Conservation (phyloP, 2,113 vertebrate species). For the Siniperca knerii region DNA sequence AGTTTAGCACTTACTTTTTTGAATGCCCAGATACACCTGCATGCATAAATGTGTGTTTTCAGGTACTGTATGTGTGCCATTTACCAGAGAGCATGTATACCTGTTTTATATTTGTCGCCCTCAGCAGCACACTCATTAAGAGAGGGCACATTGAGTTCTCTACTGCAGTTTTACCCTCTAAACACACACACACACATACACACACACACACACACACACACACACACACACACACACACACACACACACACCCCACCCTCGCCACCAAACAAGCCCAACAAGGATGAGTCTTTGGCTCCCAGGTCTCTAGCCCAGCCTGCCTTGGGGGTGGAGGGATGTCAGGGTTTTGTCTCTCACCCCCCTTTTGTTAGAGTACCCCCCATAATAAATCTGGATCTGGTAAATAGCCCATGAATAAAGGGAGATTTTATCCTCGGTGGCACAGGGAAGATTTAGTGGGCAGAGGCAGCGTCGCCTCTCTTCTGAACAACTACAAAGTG, state of each 20-base stretch:
- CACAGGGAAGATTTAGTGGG: conserved; percentile 83
- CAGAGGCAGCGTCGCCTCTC: conserved; percentile 79
- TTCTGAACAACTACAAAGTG: conserved; percentile 84
- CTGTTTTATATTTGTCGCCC: conserved; percentile 4
- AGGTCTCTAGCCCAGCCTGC: conserved; percentile 62
- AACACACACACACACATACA: conserved; percentile 2
- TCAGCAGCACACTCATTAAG: conserved; percentile 22
- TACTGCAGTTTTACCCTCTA: conserved; percentile 30
- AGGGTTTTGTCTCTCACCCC: conserved; percentile 65
- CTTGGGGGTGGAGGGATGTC: conserved; percentile 43
- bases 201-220: not conserved
- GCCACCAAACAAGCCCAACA: conserved; percentile 44
- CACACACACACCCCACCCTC: not conserved
- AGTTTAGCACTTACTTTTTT: conserved; percentile 4
- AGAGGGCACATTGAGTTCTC: conserved; percentile 23
- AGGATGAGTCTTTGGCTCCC: conserved; percentile 64
- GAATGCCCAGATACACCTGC: not conserved
- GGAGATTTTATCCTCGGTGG: conserved; percentile 84
- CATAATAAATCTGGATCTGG: conserved; percentile 85
- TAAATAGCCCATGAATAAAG: conserved; percentile 87
- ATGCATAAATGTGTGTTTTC: not conserved
- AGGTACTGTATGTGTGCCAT: not conserved
- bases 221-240: not conserved
- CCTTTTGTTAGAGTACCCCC: conserved; percentile 81
- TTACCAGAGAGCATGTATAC: conserved; percentile 8